Percentiles rank a stretch among this genome's conserved stretches.
These are phyloP conservation scores for Montipora foliosa DNA, from an alignment of 64 coral and sea anemone species.

Conservation along the genomic window DNA sequence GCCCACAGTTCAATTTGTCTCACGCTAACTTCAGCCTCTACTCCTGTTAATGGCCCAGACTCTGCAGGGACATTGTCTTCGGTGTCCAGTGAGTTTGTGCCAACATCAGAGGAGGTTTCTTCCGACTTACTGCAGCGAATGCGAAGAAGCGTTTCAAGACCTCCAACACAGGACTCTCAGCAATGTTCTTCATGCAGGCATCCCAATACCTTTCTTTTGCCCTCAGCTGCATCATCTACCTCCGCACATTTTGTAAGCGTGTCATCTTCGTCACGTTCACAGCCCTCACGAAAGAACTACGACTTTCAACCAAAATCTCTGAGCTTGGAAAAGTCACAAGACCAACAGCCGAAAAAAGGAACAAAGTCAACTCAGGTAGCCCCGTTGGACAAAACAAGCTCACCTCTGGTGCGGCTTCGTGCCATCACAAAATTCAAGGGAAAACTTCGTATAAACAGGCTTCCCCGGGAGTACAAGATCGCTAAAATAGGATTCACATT, in stretches of 20 bases:
- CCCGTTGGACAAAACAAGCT: not conserved
- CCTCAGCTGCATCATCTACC: not conserved
- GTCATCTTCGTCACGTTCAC: not conserved
- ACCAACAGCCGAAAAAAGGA: not conserved
- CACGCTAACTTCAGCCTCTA: conserved; percentile 11
- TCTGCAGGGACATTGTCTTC: not conserved
- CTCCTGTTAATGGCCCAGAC: not conserved
- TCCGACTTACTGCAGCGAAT: not conserved
- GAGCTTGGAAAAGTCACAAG: conserved; percentile 31
- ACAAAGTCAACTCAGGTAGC: not conserved
- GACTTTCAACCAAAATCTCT: conserved; percentile 26
- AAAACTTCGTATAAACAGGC: conserved; percentile 47
- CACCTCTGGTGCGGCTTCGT: conserved; percentile 63
- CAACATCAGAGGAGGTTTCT: not conserved
- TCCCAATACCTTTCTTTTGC: not conserved
- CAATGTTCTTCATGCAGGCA: not conserved
- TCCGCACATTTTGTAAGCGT: not conserved
- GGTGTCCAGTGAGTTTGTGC: not conserved
- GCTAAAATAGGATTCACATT: conserved; percentile 85
- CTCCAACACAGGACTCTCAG: not conserved
- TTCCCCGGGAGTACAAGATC: conserved; percentile 88
- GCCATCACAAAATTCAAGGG: conserved; percentile 75
- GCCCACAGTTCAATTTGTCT: not conserved
- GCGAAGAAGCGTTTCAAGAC: not conserved
- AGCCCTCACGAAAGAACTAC: not conserved